Conservation (phyloP, 1,140 invertebrate species). For the Ericerus pela region DNA sequence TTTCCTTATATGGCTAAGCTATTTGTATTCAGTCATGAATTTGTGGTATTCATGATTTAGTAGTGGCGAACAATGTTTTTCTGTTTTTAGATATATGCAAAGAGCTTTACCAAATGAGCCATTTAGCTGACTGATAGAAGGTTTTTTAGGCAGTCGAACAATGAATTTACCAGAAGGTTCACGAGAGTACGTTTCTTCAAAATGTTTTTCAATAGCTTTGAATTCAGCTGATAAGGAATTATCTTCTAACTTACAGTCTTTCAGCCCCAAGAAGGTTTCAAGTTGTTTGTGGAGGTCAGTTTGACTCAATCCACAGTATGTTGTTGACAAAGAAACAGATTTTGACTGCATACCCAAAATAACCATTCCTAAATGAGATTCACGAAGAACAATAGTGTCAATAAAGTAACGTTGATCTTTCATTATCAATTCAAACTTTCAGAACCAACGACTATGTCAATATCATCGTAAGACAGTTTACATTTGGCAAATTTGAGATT, state of each 20-base stretch:
- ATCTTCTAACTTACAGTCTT: neutral
- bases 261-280: neutral
- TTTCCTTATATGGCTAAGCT: no score
- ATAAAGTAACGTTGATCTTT: neutral
- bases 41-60: neutral
- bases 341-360: neutral
- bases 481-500: neutral
- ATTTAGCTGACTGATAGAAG: neutral
- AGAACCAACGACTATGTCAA: neutral
- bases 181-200: no score
- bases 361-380: neutral
- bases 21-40: no score
- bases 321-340: neutral
- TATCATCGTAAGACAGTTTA: neutral
- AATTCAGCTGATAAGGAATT: no score
- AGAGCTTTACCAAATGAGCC: neutral
- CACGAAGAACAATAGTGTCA: neutral
- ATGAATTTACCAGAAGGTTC: no score
- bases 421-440: neutral
- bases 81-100: neutral
- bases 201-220: no score
- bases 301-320: neutral
- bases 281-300: neutral
- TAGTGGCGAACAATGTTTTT: neutral
- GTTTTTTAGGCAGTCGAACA: neutral